These are phyloP conservation scores for Cebus imitator DNA, from an alignment of 2,113 vertebrate species.

Conservation along the genomic window DNA sequence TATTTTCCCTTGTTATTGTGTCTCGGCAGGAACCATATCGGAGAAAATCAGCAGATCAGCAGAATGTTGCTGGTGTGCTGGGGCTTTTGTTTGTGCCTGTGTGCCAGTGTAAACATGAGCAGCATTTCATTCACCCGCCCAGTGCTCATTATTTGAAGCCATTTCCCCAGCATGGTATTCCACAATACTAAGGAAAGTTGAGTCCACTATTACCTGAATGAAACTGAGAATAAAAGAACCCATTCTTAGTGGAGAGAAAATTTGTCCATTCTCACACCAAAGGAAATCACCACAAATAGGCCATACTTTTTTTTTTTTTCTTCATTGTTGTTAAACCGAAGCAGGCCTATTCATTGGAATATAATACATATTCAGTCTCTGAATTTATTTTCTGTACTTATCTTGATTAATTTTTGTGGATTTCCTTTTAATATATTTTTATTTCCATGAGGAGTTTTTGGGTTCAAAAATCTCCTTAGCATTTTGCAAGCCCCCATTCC, in stretches of 20 bases:
- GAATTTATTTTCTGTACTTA: constrained; percentile 63
- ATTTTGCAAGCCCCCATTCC: constrained; percentile 28
- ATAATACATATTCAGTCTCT: constrained; percentile 69
- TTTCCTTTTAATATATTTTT: constrained; percentile 67
- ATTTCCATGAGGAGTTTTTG: constrained; percentile 63
- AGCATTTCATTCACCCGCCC: constrained; percentile 82
- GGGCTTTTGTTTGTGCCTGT: constrained; percentile 83
- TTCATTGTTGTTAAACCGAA: constrained; percentile 72
- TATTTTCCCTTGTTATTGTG: constrained; percentile 84
- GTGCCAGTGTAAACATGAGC: constrained; percentile 84
- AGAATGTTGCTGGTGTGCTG: constrained; percentile 80
- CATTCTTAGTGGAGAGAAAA: constrained; percentile 82
- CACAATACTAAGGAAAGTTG: constrained; percentile 84
- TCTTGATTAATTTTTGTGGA: constrained; percentile 60
- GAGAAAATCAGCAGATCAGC: constrained; percentile 85
- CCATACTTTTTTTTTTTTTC: constrained; percentile 53
- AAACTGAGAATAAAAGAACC: constrained; percentile 86
- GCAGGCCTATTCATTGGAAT: constrained; percentile 79
- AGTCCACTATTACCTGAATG: constrained; percentile 83
- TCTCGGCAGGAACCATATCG: constrained; percentile 77
- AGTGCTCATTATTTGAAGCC: constrained; percentile 84
- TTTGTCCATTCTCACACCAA: constrained; percentile 75
- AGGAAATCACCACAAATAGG: constrained; percentile 83
- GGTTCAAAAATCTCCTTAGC: constrained; percentile 73
- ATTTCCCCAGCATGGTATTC: constrained; percentile 86